A percentile compares a stretch with the other conserved stretches of the same genome.
These are phyloP conservation scores for Argya squamiceps DNA, from an alignment of 2,797 vertebrate species.

Conservation along the genomic window DNA sequence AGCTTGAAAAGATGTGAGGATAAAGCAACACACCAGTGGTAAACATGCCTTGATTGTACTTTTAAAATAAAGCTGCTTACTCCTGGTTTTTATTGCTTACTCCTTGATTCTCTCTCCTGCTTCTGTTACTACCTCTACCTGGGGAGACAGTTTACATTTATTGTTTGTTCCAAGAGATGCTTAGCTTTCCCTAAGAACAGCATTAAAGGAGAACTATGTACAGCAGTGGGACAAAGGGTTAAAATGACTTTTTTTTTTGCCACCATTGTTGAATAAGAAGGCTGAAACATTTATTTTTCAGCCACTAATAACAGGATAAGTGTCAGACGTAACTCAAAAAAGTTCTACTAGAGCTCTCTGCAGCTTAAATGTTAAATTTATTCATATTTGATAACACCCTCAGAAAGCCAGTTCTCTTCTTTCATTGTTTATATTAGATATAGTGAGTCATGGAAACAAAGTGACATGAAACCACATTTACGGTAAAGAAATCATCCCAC, in stretches of 20 bases:
- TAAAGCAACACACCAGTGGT: neutral
- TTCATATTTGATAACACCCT: slow-evolving; percentile 50
- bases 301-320: neutral
- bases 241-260: neutral
- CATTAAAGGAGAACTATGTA: neutral
- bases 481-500: slow-evolving; percentile 56
- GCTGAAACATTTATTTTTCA: neutral
- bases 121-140: neutral
- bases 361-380: slow-evolving; percentile 37
- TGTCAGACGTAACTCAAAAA: neutral
- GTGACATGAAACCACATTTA: slow-evolving; percentile 58
- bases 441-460: slow-evolving; percentile 56
- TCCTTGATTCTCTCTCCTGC: neutral
- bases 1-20: neutral
- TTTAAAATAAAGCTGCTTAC: slow-evolving; percentile 17
- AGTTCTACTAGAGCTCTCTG: neutral
- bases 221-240: neutral
- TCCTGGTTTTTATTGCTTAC: slow-evolving; percentile 12
- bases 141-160: neutral
- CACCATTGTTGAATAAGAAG: neutral
- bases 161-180: neutral
- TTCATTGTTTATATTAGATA: slow-evolving; percentile 62
- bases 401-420: slow-evolving; percentile 28
- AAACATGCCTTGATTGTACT: neutral
- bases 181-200: neutral